Evolutionary conservation across 92 coral and sea anemone genomes (phyloP).

Genomic region (Zoanthus gigantus): DNA sequence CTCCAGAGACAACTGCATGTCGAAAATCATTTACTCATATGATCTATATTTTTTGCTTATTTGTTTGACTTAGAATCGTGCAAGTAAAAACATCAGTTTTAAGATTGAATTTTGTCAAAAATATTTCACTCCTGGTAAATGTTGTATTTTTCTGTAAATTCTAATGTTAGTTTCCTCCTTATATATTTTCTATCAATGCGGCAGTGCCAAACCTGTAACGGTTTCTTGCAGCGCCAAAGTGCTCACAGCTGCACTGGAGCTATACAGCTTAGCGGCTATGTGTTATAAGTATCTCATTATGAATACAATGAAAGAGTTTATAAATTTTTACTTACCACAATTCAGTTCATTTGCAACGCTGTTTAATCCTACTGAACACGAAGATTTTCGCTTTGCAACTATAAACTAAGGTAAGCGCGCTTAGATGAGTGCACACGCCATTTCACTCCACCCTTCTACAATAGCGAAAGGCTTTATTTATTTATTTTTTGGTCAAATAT

Average conservation of each 20-base stretch:
- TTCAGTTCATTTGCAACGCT: slow-evolving; percentile 20
- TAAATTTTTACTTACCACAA: slow-evolving; percentile 27
- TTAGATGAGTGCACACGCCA: slow-evolving; percentile 39
- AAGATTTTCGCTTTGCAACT: not conserved
- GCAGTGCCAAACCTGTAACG: not conserved
- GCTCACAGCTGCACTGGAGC: no score
- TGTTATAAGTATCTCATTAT: not conserved
- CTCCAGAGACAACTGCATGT: no score
- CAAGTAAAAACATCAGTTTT: no score
- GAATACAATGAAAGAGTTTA: not conserved
- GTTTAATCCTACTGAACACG: not conserved
- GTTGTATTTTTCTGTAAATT: no score
- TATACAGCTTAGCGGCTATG: not conserved
- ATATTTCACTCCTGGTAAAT: no score
- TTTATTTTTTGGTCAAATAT: slow-evolving; percentile 17
- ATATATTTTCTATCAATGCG: no score
- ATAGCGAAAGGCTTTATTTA: slow-evolving; percentile 21
- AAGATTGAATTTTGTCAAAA: no score
- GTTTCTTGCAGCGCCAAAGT: no score
- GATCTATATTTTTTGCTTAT: no score
- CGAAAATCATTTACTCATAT: no score
- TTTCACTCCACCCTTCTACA: slow-evolving; percentile 52
- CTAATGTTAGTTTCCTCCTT: no score
- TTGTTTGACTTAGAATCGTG: no score
- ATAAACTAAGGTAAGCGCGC: not conserved